Conservation (phyloP, 2,797 vertebrate genomes). For the Percopsis omiscomaycus region DNA sequence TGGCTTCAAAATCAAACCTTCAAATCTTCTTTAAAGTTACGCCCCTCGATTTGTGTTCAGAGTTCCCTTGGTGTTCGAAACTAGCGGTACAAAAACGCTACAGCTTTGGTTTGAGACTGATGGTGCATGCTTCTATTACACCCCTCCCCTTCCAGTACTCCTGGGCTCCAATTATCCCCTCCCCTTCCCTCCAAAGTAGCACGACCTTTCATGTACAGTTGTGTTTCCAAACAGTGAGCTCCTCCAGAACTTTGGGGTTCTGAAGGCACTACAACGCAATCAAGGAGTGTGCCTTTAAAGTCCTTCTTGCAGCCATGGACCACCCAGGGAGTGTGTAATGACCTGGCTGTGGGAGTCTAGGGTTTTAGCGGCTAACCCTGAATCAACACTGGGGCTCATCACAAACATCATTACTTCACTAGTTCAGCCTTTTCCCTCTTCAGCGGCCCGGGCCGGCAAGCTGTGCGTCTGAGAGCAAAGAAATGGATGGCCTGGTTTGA, state of each 20-base stretch:
- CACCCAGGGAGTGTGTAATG: conserved; percentile 55
- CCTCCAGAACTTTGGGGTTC: too few relatives aligned
- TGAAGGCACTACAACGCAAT: too few relatives aligned
- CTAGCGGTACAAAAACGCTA: too few relatives aligned
- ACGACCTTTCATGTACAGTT: too few relatives aligned
- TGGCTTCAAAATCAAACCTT: conserved; percentile 23
- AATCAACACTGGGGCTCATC: conserved; percentile 71
- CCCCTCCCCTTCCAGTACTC: too few relatives aligned
- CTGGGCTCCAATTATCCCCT: neutral
- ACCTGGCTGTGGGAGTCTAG: conserved; percentile 58
- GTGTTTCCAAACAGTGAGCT: too few relatives aligned
- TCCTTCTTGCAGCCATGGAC: conserved; percentile 41
- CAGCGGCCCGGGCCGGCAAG: conserved; percentile 52
- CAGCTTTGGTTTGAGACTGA: too few relatives aligned
- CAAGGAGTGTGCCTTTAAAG: conserved; percentile 17
- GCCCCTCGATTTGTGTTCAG: too few relatives aligned
- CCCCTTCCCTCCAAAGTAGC: neutral
- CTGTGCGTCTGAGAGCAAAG: conserved; percentile 45
- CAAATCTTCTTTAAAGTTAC: too few relatives aligned
- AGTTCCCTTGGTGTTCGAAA: too few relatives aligned
- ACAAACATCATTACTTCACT: conserved; percentile 74
- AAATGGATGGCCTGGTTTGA: conserved; percentile 65
- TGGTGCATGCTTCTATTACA: too few relatives aligned
- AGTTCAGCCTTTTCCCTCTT: conserved; percentile 60
- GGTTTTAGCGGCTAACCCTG: conserved; percentile 62